Evolutionary conservation across 2,888 invertebrate species (phyloP).

Genomic region (Synergus umbraculus): DNA sequence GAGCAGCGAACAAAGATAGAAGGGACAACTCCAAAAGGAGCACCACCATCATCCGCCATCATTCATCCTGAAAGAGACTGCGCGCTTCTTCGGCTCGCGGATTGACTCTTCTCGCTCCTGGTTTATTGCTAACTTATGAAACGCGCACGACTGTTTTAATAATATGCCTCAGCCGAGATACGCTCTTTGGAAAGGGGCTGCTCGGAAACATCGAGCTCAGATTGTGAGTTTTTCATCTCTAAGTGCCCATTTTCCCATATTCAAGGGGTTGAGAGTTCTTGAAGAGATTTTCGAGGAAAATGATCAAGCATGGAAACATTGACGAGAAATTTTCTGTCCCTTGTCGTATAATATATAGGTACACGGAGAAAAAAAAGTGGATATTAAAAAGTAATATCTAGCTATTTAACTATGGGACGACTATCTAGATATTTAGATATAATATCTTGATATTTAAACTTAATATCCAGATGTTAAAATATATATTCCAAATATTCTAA

Average conservation of each 20-base stretch:
- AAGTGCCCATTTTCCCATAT: background rate
- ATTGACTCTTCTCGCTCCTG: constrained; percentile 36
- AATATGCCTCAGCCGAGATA: background rate
- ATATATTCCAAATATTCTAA: too few relatives aligned
- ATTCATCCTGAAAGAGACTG: constrained; percentile 35
- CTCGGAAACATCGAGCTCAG: background rate
- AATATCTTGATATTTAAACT: too few relatives aligned
- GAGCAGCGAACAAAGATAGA: constrained; percentile 52
- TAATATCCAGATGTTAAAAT: too few relatives aligned
- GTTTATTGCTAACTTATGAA: constrained; percentile 45
- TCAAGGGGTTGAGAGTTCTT: background rate
- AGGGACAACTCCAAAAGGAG: constrained; percentile 30
- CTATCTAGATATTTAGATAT: too few relatives aligned
- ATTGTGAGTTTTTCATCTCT: background rate
- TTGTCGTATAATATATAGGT: too few relatives aligned
- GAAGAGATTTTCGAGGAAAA: background rate
- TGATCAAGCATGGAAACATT: too few relatives aligned
- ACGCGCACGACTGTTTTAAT: background rate
- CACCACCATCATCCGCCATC: constrained; percentile 46
- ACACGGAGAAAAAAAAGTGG: too few relatives aligned
- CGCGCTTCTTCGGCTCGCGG: constrained; percentile 49
- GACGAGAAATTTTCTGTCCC: too few relatives aligned
- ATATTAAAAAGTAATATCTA: too few relatives aligned
- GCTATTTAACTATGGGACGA: too few relatives aligned
- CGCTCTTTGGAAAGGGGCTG: background rate